Evolutionary conservation across 2,113 vertebrate species (phyloP), one percentile per base, ranked within the genome.

Genomic region (Phodopus roborovskii): DNA sequence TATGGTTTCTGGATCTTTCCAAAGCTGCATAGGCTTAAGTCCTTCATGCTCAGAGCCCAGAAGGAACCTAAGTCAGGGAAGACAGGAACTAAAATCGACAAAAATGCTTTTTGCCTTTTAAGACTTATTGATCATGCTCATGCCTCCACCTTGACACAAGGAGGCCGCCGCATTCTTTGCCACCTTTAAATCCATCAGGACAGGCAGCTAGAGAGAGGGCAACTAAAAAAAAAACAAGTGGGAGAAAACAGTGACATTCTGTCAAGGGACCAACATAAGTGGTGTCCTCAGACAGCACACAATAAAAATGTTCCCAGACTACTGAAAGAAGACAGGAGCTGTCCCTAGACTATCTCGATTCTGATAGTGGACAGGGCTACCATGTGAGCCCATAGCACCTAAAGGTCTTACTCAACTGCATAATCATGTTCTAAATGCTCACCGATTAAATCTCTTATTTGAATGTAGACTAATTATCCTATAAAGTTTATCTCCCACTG

Each of bases 81-180:
- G 39, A 73, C 33, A 86, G 64, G 45, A 48, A 26, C 89, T 79
- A 50, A 39, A 83, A 81, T 75, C 11, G 28, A 64, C 4, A 83
- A 90, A 79, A 74, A 62, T 64, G 62, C 66, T 28, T 42, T 92
- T 94, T 81, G 70, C 36, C 68, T 90, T 91, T 90, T 83, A 58
- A 70, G 60, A 30, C 50, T 68, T 36, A 73, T 7, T 39, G 45
- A 66, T 28, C 20, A 26, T 30, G 30, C 66, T 60, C 68, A 68
- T 66, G 39, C 53, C 42, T 92, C 66, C 33, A 60, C 90, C 78
- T 68, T 26, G 53, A 62, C 45, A 56, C 50, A 78, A 24, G 36
- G 62, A 75, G 75, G 70, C 83, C 15, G 19, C 0, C 9, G 16
- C n/a, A 50, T 53, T 92, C 39, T 26, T 6, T 26, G 66, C 82